Percentiles rank a stretch among this genome's conserved stretches.
phyloP scores from a whole-genome alignment of 53 echinoderm and acorn worm species.

The Arbacia lixula region DNA sequence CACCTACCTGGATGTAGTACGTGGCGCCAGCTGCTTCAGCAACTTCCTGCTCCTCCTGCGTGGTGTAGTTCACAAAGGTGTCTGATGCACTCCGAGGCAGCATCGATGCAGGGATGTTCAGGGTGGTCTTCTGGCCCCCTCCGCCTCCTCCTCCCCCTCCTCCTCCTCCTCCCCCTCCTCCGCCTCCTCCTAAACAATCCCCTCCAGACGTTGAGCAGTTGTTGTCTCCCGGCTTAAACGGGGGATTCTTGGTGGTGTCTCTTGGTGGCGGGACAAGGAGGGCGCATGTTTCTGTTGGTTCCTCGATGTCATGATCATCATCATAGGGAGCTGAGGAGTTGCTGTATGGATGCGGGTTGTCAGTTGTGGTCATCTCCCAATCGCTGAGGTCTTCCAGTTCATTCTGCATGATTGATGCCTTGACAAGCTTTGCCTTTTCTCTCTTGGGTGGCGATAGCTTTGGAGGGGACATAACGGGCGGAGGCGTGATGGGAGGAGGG shows the following conservation, averaged over 20 bases:
- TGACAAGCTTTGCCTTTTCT: conserved; percentile 32
- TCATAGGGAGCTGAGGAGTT: neutral
- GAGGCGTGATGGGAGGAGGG: conserved; percentile 48
- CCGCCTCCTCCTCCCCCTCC: too few species aligned
- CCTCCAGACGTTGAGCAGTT: conserved; percentile 5
- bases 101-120: conserved; percentile 80
- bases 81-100: conserved; percentile 94
- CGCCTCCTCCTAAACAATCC: conserved; percentile 11
- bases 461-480: conserved; percentile 29
- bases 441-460: conserved; percentile 48
- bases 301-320: conserved; percentile 47
- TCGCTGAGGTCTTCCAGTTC: conserved; percentile 36
- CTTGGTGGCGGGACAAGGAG: conserved; percentile 70
- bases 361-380: conserved; percentile 21
- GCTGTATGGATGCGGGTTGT: conserved; percentile 1
- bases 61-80: conserved; percentile 94
- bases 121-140: conserved; percentile 27
- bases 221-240: conserved; percentile 60
- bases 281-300: conserved; percentile 56
- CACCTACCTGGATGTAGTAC: conserved; percentile 83
- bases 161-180: too few species aligned
- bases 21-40: conserved; percentile 94
- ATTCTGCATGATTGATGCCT: conserved; percentile 39
- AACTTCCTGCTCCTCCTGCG: conserved; percentile 86
- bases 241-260: conserved; percentile 61